Evolutionary conservation across 2,113 vertebrate genomes (phyloP), one percentile per base, ranked within the genome.

Genomic region (Pelecanoides urinatrix): DNA sequence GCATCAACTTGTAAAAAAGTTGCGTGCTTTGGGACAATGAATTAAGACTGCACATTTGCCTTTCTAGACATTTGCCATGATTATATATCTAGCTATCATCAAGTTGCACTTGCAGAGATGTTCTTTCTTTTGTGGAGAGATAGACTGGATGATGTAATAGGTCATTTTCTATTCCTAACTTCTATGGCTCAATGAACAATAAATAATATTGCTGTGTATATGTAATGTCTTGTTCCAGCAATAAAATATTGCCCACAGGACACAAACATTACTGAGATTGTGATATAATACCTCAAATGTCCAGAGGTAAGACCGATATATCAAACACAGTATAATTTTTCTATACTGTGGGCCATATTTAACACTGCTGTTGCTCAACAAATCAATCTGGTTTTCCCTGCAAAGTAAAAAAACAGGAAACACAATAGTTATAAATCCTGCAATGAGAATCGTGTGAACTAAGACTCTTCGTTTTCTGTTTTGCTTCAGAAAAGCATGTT

Each of bases 191-290:
- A 47, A 50, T 44, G 75, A 92, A 67, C 67, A 86, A 95, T 95
- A 94, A 96, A 95, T 94, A 84, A 80, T 66, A 53, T 80, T 71
- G 44, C 44, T 61, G 45, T 89, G n/a, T 77, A 44, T 67, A 59
- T 84, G 55, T 92, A 89, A 95, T 87, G 84, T 84, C 84, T 87
- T 92, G 44, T 78, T 96, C 59, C 52, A 89, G 68, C 29, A 95
- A 81, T 89, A 89, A 96, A 96, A 87, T 77, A 94, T 44, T 80
- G 11, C 29, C 65, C 73, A 87, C 76, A 81, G 45, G 86, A 92
- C 91, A 89, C 55, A 92, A 92, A 81, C 38, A 47, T 91, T 81
- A 91, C 65, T 16, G 47, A 94, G 47, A 92, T 72, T 44, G 52
- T 95, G 93, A 95, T 84, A 88, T 70, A 95, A 94, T 80, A 55